Evolutionary conservation across 2,888 invertebrate genomes (phyloP).

Genomic region (Euproctis similis): DNA sequence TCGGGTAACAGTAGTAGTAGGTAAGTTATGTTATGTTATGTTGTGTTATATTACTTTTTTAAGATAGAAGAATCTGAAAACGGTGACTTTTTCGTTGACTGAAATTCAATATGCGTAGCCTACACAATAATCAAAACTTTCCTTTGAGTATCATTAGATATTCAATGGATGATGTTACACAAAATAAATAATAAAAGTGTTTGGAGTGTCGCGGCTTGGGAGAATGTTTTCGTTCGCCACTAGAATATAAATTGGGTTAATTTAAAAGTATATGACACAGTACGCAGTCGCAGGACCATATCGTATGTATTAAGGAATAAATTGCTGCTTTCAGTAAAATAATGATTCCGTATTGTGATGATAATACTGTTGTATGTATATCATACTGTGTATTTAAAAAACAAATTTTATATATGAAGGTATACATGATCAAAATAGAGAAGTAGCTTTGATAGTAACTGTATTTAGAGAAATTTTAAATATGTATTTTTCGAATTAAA

Average conservation of each 20-base stretch:
- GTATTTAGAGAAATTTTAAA: no score
- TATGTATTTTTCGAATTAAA: no score
- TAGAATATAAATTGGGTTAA: conserved; percentile 49
- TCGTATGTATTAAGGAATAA: conserved; percentile 10
- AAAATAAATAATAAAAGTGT: conserved; percentile 48
- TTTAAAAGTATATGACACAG: conserved; percentile 38
- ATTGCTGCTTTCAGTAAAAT: conserved; percentile 7
- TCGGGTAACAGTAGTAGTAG: no score
- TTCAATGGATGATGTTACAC: conserved; percentile 30
- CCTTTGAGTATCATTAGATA: conserved; percentile 30
- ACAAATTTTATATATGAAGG: no score
- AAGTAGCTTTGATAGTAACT: no score
- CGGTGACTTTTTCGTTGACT: no score
- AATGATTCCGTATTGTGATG: conserved; percentile 1
- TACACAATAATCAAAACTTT: conserved; percentile 14
- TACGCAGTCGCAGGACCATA: conserved; percentile 8
- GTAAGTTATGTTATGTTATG: no score
- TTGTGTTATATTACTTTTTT: no score
- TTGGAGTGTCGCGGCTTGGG: conserved; percentile 30
- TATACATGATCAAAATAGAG: no score
- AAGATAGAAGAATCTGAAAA: no score
- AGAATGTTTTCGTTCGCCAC: conserved; percentile 33
- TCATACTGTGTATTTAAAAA: no score
- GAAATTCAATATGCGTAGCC: conserved; percentile 26
- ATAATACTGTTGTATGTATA: neutral